A percentile compares a stretch with the other conserved stretches of the same genome.
Conservation (phyloP, 2,797 vertebrate genomes). For the Phrynocephalus forsythii region DNA sequence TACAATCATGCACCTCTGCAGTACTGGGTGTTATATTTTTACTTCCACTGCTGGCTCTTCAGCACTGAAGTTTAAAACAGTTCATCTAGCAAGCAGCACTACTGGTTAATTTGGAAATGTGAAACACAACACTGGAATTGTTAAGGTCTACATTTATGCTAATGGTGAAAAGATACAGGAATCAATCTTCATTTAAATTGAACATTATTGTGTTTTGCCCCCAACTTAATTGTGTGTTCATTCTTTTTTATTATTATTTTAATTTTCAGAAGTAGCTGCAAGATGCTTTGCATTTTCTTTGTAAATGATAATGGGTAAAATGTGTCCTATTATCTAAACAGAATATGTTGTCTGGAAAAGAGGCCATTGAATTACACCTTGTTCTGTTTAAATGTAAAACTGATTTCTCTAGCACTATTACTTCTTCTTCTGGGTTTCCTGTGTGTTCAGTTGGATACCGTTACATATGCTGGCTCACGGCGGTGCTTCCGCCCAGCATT, state of each 20-base stretch:
- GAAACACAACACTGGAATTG: not conserved
- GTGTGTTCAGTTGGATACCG: conserved; percentile 32
- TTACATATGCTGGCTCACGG: no score
- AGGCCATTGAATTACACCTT: conserved; percentile 36
- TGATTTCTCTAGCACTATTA: conserved; percentile 24
- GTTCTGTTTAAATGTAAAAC: conserved; percentile 32
- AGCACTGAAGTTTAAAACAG: not conserved
- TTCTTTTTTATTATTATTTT: not conserved
- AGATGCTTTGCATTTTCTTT: conserved; percentile 26
- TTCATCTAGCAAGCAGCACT: not conserved
- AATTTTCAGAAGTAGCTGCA: conserved; percentile 34
- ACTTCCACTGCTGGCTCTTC: not conserved
- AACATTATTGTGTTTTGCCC: conserved; percentile 34
- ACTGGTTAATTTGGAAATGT: not conserved
- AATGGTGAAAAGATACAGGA: conserved; percentile 9
- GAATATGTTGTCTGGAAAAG: conserved; percentile 50
- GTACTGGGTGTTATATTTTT: not conserved
- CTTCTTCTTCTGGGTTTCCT: conserved; percentile 38
- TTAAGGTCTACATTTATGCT: not conserved
- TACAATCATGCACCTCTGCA: no score
- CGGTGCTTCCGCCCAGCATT: no score
- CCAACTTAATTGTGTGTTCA: conserved; percentile 25
- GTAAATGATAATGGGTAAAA: conserved; percentile 23
- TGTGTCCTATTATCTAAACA: conserved; percentile 33
- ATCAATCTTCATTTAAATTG: conserved; percentile 19